Conservation (phyloP, 2,797 vertebrate species). For the Rhynchonycteris naso region DNA sequence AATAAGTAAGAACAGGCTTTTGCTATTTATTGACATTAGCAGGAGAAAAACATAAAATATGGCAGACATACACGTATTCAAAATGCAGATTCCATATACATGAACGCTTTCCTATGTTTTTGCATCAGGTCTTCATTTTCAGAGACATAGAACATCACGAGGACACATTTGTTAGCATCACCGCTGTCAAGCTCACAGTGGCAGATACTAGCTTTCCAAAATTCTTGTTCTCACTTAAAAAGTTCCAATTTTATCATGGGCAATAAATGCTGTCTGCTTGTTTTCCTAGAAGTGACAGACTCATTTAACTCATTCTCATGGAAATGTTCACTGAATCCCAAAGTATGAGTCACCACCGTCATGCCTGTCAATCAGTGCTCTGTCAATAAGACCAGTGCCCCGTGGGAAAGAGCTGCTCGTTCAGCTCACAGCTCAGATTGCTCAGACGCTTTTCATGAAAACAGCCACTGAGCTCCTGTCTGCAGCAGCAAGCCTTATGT, state of each 20-base stretch:
- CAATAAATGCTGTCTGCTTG: not conserved
- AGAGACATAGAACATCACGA: not conserved
- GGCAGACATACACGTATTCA: not conserved
- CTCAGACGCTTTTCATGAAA: not conserved
- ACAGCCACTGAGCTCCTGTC: not conserved
- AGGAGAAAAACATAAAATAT: not conserved
- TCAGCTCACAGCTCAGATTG: not conserved
- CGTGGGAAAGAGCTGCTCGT: not conserved
- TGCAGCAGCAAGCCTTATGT: not conserved
- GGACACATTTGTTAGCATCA: not conserved
- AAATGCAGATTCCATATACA: not conserved
- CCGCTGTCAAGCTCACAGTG: not conserved
- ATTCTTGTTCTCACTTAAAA: conserved; percentile 32
- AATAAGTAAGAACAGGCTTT: conserved; percentile 62
- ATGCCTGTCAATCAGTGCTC: not conserved
- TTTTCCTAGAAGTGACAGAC: not conserved
- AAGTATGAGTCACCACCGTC: not conserved
- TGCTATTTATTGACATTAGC: conserved; percentile 42
- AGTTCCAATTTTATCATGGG: not conserved
- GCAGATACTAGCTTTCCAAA: not conserved
- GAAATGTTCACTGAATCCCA: not conserved
- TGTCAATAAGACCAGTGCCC: not conserved
- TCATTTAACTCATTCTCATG: not conserved
- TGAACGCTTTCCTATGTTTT: not conserved
- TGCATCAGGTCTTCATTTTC: conserved; percentile 25